These are phyloP conservation scores for Neomorphus geoffroyi DNA, from an alignment of 2,797 vertebrate species.

Conservation along the genomic window DNA sequence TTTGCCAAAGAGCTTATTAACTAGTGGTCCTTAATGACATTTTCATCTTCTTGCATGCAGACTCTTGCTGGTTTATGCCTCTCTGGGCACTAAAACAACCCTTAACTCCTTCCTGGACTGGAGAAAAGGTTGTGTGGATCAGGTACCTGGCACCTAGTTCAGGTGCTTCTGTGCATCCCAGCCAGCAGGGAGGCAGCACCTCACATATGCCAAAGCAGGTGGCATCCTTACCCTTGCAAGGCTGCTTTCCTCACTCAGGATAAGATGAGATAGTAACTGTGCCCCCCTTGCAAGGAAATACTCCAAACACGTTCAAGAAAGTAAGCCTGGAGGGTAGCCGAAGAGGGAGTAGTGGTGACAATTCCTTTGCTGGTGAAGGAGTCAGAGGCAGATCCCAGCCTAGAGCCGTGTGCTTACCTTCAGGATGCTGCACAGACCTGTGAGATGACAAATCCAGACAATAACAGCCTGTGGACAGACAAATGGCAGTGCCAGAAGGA, in stretches of 20 bases:
- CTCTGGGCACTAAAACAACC: not conserved
- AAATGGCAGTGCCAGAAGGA: not conserved
- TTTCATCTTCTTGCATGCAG: not conserved
- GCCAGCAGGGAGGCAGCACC: not conserved
- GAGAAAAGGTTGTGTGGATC: not conserved
- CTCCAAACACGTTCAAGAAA: not conserved
- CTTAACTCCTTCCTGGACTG: not conserved
- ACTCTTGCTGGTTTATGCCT: not conserved
- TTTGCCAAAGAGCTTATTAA: not conserved
- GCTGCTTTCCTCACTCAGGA: not conserved
- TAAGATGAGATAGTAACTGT: not conserved
- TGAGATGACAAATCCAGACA: not conserved
- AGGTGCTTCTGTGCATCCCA: not conserved
- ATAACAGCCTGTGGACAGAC: not conserved
- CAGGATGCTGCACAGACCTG: not conserved
- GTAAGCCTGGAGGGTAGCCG: not conserved
- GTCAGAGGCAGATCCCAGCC: not conserved
- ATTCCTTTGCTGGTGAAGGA: not conserved
- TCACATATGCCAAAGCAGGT: not conserved
- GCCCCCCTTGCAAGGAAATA: not conserved
- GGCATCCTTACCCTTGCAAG: not conserved
- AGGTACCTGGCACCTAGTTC: no score
- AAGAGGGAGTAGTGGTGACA: not conserved
- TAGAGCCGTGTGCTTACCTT: not conserved
- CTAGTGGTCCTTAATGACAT: not conserved